Percentiles rank a stretch among this genome's conserved stretches.
These are phyloP conservation scores for Aurelia aurita DNA, from an alignment of 30 jellyfish, hydroid and myxozoan species.

Conservation along the genomic window DNA sequence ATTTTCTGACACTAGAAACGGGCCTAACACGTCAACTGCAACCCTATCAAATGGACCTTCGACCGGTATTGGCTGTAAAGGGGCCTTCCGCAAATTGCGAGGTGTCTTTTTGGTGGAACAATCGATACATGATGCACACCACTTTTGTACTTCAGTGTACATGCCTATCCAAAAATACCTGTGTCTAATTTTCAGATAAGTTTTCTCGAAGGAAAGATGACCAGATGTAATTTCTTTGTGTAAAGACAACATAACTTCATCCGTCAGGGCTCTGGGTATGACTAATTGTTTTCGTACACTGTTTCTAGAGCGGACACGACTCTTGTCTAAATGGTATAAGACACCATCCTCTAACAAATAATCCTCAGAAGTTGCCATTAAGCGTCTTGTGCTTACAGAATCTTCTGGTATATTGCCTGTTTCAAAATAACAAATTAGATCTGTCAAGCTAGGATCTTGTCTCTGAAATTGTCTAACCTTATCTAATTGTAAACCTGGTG, in stretches of 20 bases:
- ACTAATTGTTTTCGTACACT: too few relatives aligned
- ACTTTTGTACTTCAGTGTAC: too few relatives aligned
- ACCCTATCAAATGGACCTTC: too few relatives aligned
- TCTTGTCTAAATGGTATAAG: constrained; percentile 47
- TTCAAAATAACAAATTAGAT: constrained; percentile 11
- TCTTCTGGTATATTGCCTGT: constrained; percentile 1
- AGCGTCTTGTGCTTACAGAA: constrained; percentile 6
- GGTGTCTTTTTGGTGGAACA: too few relatives aligned
- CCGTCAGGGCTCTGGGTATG: constrained; percentile 49
- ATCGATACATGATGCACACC: too few relatives aligned
- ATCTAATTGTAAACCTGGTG: constrained; percentile 37
- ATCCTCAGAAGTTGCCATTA: constrained; percentile 59
- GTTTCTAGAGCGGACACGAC: too few relatives aligned
- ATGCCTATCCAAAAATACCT: too few relatives aligned
- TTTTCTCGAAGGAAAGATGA: constrained; percentile 40
- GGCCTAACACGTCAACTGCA: too few relatives aligned
- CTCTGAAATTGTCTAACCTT: constrained; percentile 2
- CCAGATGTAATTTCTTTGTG: constrained; percentile 64
- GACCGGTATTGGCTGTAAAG: too few relatives aligned
- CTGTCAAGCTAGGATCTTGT: constrained; percentile 20
- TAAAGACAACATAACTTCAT: constrained; percentile 55
- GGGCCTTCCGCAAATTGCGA: too few relatives aligned
- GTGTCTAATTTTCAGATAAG: too few relatives aligned
- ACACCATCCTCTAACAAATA: constrained; percentile 52
- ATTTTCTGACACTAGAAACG: too few relatives aligned